These are phyloP conservation scores for Hippocampus barbouri DNA, from an alignment of 2,113 vertebrate species.

Conservation along the genomic window DNA sequence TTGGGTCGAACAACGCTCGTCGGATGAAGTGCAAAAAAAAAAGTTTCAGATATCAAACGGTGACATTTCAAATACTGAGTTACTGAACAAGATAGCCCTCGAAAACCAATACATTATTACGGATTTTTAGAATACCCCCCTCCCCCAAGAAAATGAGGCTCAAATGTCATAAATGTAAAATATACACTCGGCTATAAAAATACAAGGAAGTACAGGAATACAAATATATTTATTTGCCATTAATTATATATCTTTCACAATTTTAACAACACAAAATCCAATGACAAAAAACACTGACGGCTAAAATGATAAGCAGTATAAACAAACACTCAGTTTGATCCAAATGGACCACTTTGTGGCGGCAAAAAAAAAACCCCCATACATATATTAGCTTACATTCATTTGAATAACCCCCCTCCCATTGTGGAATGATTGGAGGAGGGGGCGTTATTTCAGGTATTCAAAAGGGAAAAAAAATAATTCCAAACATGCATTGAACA, in stretches of 20 bases:
- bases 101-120: conserved; percentile 64
- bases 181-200: conserved; percentile 78
- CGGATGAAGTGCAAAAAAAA: conserved; percentile 53
- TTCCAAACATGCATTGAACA: conserved; percentile 42
- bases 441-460: conserved; percentile 52
- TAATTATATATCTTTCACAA: conserved; percentile 76
- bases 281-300: conserved; percentile 72
- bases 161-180: conserved; percentile 68
- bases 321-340: conserved; percentile 65
- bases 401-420: conserved; percentile 55
- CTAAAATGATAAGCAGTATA: conserved; percentile 64
- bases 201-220: conserved; percentile 80
- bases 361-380: conserved; percentile 38
- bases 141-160: conserved; percentile 59
- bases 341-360: conserved; percentile 67
- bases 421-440: conserved; percentile 46
- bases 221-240: conserved; percentile 82
- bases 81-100: conserved; percentile 64
- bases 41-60: conserved; percentile 62
- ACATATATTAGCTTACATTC: conserved; percentile 69
- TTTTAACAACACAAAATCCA: conserved; percentile 74
- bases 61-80: conserved; percentile 69
- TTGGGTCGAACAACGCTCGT: conserved; percentile 44
- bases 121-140: conserved; percentile 63
- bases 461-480: conserved; percentile 37